phyloP scores from a whole-genome alignment of 1,140 invertebrate species.

The Aphis gossypii region DNA sequence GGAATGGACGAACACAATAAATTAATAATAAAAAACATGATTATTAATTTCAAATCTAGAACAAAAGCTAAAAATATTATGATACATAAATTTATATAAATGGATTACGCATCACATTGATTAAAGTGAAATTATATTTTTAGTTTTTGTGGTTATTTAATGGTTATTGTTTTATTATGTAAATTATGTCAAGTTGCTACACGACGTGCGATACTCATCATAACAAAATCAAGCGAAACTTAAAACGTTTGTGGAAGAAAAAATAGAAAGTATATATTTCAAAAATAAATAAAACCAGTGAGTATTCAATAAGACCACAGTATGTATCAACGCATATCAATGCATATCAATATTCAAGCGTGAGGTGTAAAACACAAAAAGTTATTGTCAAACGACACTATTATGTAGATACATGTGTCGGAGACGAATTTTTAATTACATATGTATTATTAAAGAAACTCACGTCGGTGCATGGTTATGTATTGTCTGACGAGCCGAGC shows the following conservation, averaged over 20 bases:
- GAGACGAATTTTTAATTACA: background rate
- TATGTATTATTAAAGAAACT: conserved; percentile 57
- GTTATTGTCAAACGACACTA: background rate
- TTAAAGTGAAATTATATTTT: background rate
- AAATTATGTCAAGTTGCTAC: background rate
- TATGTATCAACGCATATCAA: background rate
- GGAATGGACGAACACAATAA: background rate
- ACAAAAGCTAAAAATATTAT: background rate
- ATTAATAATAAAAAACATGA: background rate
- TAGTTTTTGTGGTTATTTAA: too few species aligned
- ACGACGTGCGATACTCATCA: background rate
- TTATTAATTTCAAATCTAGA: background rate
- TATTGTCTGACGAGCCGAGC: conserved; percentile 95
- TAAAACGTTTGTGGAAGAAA: background rate
- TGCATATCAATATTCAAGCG: background rate
- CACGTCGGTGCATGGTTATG: conserved; percentile 78
- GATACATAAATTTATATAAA: too few species aligned
- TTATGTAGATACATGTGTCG: background rate
- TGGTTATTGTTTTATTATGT: background rate
- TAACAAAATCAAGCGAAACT: background rate
- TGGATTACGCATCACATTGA: background rate
- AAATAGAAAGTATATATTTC: background rate
- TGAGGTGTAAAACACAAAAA: background rate
- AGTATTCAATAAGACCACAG: background rate
- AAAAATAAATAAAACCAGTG: background rate